A percentile compares a stretch with the other conserved stretches of the same genome.
phyloP scores from a whole-genome alignment of 2,113 vertebrate genomes.

The Ptyas mucosa region DNA sequence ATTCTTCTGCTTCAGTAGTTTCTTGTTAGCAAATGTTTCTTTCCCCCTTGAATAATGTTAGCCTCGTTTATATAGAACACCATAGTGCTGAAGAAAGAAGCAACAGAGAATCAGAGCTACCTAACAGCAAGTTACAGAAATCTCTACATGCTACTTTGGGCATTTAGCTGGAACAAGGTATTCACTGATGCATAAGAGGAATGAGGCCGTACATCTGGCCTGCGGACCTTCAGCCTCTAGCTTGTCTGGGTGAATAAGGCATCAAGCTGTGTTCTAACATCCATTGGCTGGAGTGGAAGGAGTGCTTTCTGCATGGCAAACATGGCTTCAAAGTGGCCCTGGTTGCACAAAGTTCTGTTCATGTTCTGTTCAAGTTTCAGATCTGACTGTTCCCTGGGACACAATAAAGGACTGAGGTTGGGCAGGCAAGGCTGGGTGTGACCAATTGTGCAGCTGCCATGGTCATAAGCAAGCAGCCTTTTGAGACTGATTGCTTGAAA shows the following conservation, averaged over 20 bases:
- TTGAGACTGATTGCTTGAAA: not conserved
- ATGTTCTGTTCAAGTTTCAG: not conserved
- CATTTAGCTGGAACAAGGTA: not conserved
- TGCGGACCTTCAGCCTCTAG: not conserved
- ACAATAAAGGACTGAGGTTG: not conserved
- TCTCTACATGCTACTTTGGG: not conserved
- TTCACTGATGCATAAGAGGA: not conserved
- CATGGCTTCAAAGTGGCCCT: not conserved
- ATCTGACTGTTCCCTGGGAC: not conserved
- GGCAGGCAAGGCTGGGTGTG: not conserved
- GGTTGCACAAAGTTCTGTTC: not conserved
- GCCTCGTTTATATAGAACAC: not conserved
- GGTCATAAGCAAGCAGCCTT: not conserved
- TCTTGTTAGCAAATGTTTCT: not conserved
- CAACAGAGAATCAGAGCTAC: not conserved
- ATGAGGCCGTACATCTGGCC: not conserved
- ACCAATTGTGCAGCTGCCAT: not conserved
- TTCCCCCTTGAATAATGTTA: not conserved
- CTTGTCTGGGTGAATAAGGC: not conserved
- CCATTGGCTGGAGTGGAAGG: not conserved
- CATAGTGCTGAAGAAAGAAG: not conserved
- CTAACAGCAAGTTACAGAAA: not conserved
- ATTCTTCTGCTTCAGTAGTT: constrained; percentile 26
- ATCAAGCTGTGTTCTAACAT: not conserved
- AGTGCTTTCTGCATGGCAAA: not conserved